A percentile compares a stretch with the other conserved stretches of the same genome.
Evolutionary conservation across 2,888 invertebrate genomes (phyloP).

Genomic region (Eupithecia subumbrata): DNA sequence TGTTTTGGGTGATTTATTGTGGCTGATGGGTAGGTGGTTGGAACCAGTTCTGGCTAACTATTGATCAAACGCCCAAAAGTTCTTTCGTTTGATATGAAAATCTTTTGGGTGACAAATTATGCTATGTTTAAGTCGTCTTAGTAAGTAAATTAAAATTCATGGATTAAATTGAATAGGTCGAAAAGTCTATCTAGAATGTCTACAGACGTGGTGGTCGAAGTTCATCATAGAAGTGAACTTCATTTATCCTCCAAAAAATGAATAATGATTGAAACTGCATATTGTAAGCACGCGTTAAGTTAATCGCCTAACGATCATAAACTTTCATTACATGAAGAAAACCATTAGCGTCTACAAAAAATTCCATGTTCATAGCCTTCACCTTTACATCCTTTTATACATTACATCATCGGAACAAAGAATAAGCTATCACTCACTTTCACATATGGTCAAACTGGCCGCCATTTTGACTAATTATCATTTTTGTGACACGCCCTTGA

Average conservation of each 20-base stretch:
- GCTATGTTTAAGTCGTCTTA: not conserved
- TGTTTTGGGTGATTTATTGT: constrained; percentile 17
- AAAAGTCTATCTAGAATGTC: not conserved
- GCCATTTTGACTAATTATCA: constrained; percentile 33
- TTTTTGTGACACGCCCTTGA: constrained; percentile 30
- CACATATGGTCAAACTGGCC: constrained; percentile 30
- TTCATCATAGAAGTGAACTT: not conserved
- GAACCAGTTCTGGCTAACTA: not conserved
- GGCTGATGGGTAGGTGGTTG: not conserved
- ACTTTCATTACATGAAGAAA: constrained; percentile 12
- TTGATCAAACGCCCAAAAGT: not conserved
- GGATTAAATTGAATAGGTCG: not conserved
- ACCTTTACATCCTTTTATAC: constrained; percentile 23
- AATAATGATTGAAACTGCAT: not conserved
- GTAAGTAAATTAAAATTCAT: not conserved
- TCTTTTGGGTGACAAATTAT: not conserved
- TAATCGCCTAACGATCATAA: constrained; percentile 12
- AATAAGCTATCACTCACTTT: constrained; percentile 34
- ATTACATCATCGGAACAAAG: constrained; percentile 12
- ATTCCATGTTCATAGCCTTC: constrained; percentile 14
- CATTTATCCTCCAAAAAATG: not conserved
- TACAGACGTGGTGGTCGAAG: not conserved
- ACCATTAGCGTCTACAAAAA: constrained; percentile 1
- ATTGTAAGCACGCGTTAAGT: not conserved
- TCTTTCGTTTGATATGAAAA: too few relatives aligned